Percentiles rank a stretch among this genome's conserved stretches.
phyloP scores from a whole-genome alignment of 2,888 invertebrate genomes.

The Linnaemya vulpina region DNA sequence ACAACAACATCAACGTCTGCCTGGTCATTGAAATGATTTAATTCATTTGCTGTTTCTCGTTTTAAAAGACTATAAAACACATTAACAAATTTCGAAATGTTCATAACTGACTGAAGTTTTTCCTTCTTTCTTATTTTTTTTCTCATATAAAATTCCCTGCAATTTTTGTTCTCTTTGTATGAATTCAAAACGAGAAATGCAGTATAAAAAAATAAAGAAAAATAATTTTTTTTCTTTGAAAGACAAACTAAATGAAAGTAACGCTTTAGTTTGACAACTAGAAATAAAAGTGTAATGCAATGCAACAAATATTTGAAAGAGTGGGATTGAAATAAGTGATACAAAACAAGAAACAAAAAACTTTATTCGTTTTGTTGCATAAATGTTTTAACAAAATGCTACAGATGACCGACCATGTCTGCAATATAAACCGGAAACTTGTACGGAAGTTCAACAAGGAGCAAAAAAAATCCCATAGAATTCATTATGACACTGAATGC shows the following conservation, averaged over 20 bases:
- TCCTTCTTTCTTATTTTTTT: neutral
- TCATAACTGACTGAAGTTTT: constrained; percentile 47
- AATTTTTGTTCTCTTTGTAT: neutral
- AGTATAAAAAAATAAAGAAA: constrained; percentile 4
- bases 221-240: constrained; percentile 22
- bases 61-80: constrained; percentile 52
- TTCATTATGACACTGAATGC: constrained; percentile 65
- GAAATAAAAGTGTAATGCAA: constrained; percentile 33
- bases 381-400: constrained; percentile 68
- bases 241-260: constrained; percentile 59
- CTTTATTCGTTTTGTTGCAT: constrained; percentile 60
- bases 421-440: constrained; percentile 65
- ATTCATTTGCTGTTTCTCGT: constrained; percentile 30
- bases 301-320: constrained; percentile 5
- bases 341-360: neutral
- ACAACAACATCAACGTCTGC: constrained; percentile 6
- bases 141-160: too few species aligned
- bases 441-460: constrained; percentile 59
- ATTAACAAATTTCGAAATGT: constrained; percentile 60
- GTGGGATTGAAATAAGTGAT: neutral
- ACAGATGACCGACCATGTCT: constrained; percentile 68
- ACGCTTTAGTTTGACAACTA: constrained; percentile 64
- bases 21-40: constrained; percentile 33
- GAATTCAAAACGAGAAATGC: constrained; percentile 39
- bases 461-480: constrained; percentile 36